Conservation (phyloP, 2,888 invertebrate genomes). For the Spisula subtruncata region DNA sequence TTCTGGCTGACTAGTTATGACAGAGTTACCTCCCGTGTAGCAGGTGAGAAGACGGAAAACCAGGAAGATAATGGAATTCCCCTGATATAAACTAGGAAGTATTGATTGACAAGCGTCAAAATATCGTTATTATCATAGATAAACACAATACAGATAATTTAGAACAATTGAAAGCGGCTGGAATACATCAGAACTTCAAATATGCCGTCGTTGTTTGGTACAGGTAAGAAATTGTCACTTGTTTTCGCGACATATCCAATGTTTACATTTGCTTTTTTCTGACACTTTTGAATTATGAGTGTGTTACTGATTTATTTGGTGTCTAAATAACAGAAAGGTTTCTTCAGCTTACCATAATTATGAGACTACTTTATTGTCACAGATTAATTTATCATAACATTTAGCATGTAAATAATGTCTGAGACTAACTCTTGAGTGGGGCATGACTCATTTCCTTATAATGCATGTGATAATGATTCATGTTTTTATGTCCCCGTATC, state of each 20-base stretch:
- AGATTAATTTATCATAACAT: no score
- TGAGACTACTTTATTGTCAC: no score
- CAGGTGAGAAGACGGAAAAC: neutral
- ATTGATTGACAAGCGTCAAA: neutral
- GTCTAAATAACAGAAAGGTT: neutral
- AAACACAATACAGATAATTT: neutral
- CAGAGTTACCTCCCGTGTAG: neutral
- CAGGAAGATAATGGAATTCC: neutral
- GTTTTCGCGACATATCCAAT: conserved; percentile 44
- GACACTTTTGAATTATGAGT: neutral
- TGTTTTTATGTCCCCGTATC: no score
- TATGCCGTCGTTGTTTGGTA: conserved; percentile 45
- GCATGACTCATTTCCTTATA: no score
- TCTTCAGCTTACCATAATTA: no score
- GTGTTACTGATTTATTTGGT: neutral
- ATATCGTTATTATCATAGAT: conserved; percentile 9
- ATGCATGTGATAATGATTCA: no score
- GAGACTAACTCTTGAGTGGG: no score
- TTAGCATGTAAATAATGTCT: no score
- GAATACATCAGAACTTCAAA: neutral
- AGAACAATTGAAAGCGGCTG: neutral
- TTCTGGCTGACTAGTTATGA: neutral
- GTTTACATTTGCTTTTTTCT: neutral
- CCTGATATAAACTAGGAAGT: neutral
- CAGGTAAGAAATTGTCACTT: conserved; percentile 47